Conservation (phyloP, 2,797 vertebrate species). For the Sebastes itinus region DNA sequence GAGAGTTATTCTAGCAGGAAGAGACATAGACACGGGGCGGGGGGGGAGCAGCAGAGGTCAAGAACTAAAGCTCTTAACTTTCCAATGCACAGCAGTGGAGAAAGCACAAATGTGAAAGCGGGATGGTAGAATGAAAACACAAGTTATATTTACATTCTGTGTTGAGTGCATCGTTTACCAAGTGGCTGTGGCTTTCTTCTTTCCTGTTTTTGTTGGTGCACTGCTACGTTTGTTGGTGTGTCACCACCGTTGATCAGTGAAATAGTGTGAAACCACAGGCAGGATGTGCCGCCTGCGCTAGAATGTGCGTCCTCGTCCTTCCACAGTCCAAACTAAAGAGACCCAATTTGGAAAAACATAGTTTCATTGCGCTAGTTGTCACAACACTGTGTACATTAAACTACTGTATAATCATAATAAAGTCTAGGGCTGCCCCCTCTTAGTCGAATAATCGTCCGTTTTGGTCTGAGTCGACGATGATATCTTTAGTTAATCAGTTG, state of each 20-base stretch:
- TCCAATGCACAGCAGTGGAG: background rate
- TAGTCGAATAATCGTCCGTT: no score
- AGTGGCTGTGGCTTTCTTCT: background rate
- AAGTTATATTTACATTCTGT: background rate
- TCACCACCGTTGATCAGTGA: background rate
- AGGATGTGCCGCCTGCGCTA: background rate
- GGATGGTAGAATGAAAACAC: background rate
- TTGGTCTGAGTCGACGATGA: fast-evolving
- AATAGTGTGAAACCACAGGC: background rate
- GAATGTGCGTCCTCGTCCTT: background rate
- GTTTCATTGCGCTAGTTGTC: background rate
- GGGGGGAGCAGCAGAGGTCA: background rate
- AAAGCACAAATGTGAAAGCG: background rate
- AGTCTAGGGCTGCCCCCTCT: background rate
- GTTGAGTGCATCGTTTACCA: background rate
- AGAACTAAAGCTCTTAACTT: background rate
- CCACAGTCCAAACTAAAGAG: background rate
- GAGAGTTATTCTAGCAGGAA: background rate
- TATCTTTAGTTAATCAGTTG: no score
- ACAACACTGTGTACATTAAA: background rate
- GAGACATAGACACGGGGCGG: background rate
- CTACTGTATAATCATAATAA: background rate
- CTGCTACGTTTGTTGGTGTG: background rate
- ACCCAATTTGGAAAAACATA: background rate
- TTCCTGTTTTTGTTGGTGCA: conserved; percentile 11